A percentile compares a stretch with the other conserved stretches of the same genome.
These are phyloP conservation scores for Spilosoma lubricipeda DNA, from an alignment of 2,888 invertebrate genomes.

Conservation along the genomic window DNA sequence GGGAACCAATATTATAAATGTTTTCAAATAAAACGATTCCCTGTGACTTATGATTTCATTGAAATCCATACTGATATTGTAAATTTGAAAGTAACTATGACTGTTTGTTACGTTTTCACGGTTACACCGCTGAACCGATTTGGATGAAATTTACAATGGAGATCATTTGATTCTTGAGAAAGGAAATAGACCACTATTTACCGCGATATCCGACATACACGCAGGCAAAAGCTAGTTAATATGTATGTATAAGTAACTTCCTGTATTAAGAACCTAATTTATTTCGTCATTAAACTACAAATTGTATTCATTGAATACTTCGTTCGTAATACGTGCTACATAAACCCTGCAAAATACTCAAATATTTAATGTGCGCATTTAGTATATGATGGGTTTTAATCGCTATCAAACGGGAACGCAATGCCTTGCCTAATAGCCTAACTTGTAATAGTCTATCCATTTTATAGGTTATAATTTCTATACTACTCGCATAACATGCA, in stretches of 20 bases:
- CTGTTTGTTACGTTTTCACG: no score
- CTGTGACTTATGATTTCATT: no score
- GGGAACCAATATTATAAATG: no score
- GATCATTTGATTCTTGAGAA: no score
- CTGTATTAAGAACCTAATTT: background rate
- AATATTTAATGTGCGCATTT: background rate
- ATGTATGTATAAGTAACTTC: background rate
- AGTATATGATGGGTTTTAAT: background rate
- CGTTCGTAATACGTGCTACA: background rate
- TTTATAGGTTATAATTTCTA: constrained; percentile 8
- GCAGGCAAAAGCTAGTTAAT: no score
- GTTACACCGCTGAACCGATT: no score
- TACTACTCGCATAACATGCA: constrained; percentile 4
- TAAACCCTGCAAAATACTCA: background rate
- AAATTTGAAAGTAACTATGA: no score
- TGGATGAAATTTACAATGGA: no score
- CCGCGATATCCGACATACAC: no score
- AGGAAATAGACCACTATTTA: no score
- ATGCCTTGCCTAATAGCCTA: background rate
- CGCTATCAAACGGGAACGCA: background rate
- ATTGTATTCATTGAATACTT: background rate
- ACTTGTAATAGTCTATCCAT: background rate
- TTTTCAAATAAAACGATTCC: no score
- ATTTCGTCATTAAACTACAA: background rate
- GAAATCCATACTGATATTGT: no score